phyloP scores from a whole-genome alignment of 1,140 invertebrate species.

The Euschistus heros region DNA sequence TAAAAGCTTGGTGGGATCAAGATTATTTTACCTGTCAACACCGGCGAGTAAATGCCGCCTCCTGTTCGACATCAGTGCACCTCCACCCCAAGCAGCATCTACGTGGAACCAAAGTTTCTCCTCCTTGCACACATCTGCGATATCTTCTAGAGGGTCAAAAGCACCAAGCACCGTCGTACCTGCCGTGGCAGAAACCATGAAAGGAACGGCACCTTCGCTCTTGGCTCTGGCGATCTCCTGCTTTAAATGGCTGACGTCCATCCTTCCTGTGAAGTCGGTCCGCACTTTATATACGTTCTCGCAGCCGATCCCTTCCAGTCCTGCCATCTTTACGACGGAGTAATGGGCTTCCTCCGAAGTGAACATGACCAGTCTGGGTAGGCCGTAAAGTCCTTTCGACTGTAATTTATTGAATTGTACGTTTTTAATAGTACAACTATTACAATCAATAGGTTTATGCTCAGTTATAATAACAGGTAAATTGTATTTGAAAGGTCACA shows the following conservation, averaged over 20 bases:
- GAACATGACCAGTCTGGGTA: conserved; percentile 60
- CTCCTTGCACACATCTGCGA: conserved; percentile 71
- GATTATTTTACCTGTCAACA: conserved; percentile 49
- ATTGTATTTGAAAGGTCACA: no score
- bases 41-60: conserved; percentile 68
- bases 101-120: conserved; percentile 89
- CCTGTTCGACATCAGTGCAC: conserved; percentile 72
- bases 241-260: conserved; percentile 61
- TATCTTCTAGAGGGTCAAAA: conserved; percentile 74
- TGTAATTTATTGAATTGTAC: conserved; percentile 38
- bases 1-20: no score
- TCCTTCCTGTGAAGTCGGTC: conserved; percentile 63
- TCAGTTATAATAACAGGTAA: no score
- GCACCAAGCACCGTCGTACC: conserved; percentile 57
- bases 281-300: conserved; percentile 64
- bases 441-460: no score
- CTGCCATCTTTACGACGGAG: conserved; percentile 77
- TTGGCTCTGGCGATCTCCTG: conserved; percentile 53
- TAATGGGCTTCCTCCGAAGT: conserved; percentile 90
- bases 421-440: no score
- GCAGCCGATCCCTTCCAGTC: conserved; percentile 65
- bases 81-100: conserved; percentile 91
- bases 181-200: conserved; percentile 83
- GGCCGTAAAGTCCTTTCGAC: conserved; percentile 53
- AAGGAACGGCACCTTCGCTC: conserved; percentile 56